A percentile compares a stretch with the other conserved stretches of the same genome.
Evolutionary conservation across 2,797 vertebrate species (phyloP).

Genomic region (Protosalanx chinensis): DNA sequence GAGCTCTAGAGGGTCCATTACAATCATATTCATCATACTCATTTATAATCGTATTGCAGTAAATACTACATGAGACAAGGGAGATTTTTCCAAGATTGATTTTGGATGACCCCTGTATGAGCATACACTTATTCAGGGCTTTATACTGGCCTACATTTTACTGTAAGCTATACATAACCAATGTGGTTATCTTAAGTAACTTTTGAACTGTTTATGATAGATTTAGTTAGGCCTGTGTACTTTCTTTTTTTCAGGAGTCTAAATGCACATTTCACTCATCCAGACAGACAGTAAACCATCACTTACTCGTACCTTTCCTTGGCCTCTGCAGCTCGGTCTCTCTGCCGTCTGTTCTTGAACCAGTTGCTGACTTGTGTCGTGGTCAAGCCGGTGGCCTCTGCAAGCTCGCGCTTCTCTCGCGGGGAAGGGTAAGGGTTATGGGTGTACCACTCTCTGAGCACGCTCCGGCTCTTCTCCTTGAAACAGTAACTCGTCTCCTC

Average conservation of each 20-base stretch:
- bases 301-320: slow-evolving; percentile 77
- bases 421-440: slow-evolving; percentile 86
- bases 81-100: background rate
- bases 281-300: slow-evolving; percentile 6
- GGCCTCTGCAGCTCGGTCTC: slow-evolving; percentile 89
- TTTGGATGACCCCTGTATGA: background rate
- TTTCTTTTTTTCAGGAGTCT: background rate
- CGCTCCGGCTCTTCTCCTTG: slow-evolving; percentile 93
- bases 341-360: slow-evolving; percentile 92
- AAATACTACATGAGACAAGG: background rate
- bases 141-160: background rate
- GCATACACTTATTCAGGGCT: too few species aligned
- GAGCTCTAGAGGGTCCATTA: background rate
- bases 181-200: too few species aligned
- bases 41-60: background rate
- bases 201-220: too few species aligned
- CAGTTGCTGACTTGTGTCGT: slow-evolving; percentile 94
- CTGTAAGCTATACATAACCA: too few species aligned
- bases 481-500: slow-evolving; percentile 98
- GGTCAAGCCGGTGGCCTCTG: slow-evolving; percentile 80
- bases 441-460: slow-evolving; percentile 91
- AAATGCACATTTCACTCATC: background rate
- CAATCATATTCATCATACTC: too few species aligned
- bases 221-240: background rate
- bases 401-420: slow-evolving; percentile 86